Conservation (phyloP, 2,888 invertebrate species). For the Andrena trimmerana region DNA sequence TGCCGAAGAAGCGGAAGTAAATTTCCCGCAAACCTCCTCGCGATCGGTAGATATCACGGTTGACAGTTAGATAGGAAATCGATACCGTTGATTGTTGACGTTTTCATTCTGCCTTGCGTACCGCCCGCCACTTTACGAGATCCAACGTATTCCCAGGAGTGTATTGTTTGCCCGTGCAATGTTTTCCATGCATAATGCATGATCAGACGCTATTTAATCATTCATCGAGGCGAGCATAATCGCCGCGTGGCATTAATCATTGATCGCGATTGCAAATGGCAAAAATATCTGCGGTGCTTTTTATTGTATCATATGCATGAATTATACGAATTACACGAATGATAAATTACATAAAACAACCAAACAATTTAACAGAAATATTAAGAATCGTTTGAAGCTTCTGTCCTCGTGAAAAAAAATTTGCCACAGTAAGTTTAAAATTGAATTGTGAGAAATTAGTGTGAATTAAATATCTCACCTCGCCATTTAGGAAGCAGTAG, state of each 20-base stretch:
- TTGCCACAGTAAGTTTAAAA: no score
- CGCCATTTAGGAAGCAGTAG: conserved; percentile 94
- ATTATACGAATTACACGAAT: neutral
- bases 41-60: neutral
- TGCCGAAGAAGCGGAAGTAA: neutral
- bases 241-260: conserved; percentile 6
- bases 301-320: neutral
- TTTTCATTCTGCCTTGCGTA: conserved; percentile 3
- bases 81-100: neutral
- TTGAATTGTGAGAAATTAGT: neutral
- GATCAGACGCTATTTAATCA: conserved; percentile 19
- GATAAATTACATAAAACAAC: no score
- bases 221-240: conserved; percentile 15
- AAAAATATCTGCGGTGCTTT: neutral
- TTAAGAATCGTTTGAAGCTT: no score
- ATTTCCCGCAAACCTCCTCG: neutral
- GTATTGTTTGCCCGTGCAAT: conserved; percentile 16
- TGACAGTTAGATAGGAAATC: conserved; percentile 1
- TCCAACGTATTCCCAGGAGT: conserved; percentile 5
- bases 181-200: conserved; percentile 37
- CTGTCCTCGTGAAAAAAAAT: no score
- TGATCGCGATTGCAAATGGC: neutral
- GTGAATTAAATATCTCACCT: conserved; percentile 86
- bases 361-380: no score
- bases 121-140: conserved; percentile 12